These are phyloP conservation scores for Drosophila aldrichi DNA, from an alignment of 2,888 invertebrate genomes.

Conservation along the genomic window DNA sequence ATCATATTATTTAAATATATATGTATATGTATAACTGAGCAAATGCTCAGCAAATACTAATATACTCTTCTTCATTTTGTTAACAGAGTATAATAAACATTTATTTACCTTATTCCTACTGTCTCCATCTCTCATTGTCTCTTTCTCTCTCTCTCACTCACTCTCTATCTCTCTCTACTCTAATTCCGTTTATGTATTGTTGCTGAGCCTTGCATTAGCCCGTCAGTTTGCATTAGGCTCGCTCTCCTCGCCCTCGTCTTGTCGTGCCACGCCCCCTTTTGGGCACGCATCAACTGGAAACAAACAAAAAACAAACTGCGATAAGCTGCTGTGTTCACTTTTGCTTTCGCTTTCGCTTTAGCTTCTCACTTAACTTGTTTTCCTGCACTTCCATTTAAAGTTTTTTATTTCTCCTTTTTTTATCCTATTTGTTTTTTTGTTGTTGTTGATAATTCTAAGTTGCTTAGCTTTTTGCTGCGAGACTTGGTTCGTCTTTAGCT, in stretches of 20 bases:
- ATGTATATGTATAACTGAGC: too few species aligned
- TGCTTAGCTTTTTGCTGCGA: conserved; percentile 2
- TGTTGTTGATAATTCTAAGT: conserved; percentile 7
- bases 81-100: conserved; percentile 1
- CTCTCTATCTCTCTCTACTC: too few species aligned
- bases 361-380: conserved; percentile 1
- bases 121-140: background rate
- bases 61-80: too few species aligned
- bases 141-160: background rate
- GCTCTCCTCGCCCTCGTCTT: background rate
- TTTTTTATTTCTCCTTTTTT: background rate
- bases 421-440: background rate
- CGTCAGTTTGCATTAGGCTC: conserved; percentile 1
- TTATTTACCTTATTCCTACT: background rate
- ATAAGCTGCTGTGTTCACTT: conserved; percentile 7
- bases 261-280: background rate
- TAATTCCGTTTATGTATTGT: background rate
- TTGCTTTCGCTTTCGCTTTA: background rate
- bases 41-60: too few species aligned
- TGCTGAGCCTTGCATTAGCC: conserved; percentile 2
- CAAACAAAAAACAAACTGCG: conserved; percentile 5
- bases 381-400: background rate
- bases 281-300: background rate
- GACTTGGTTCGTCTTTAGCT: background rate
- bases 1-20: too few species aligned